Percentiles rank a stretch among this genome's conserved stretches.
Conservation (phyloP, 1,140 invertebrate genomes). For the Drosophila bifasciata region DNA sequence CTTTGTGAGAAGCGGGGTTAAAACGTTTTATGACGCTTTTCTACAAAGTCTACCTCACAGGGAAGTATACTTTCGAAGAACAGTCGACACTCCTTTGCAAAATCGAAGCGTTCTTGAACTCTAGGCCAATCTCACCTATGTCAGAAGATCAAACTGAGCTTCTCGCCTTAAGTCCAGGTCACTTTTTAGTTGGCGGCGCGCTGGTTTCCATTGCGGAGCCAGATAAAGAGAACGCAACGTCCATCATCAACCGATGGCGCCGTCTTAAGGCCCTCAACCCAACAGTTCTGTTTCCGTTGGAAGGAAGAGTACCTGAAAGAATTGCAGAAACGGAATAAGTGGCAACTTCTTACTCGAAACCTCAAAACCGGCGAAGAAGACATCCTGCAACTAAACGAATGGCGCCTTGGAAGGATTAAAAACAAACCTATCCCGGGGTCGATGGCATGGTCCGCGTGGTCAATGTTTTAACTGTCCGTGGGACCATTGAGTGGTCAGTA, state of each 20-base stretch:
- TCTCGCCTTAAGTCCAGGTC: neutral
- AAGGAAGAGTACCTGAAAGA: no score
- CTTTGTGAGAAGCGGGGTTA: conserved; percentile 61
- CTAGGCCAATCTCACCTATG: neutral
- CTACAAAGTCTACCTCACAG: conserved; percentile 49
- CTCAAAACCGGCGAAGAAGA: no score
- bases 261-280: neutral
- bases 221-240: neutral
- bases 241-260: neutral
- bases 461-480: no score
- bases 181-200: neutral
- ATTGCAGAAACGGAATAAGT: no score
- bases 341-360: no score
- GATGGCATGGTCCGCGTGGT: no score
- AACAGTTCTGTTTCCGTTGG: no score
- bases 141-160: neutral
- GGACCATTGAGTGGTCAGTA: no score
- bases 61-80: neutral
- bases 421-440: no score
- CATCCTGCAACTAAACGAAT: no score
- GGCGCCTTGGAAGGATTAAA: no score
- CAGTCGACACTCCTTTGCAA: conserved; percentile 21
- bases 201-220: neutral
- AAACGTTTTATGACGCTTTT: conserved; percentile 40
- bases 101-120: conserved; percentile 57